phyloP scores from a whole-genome alignment of 2,113 vertebrate genomes.

The Hassar affinis region DNA sequence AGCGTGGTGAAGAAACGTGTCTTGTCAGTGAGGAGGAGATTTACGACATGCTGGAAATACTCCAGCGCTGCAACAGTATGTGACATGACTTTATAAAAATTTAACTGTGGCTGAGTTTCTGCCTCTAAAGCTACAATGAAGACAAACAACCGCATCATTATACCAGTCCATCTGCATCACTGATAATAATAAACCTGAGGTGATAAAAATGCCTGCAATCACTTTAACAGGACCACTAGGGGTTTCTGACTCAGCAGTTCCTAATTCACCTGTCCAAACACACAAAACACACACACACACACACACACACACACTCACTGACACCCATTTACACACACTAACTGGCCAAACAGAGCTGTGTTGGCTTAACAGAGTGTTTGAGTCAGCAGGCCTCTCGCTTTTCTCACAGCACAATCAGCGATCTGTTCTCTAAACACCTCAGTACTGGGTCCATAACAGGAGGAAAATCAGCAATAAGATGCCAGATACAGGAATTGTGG shows the following conservation, averaged over 20 bases:
- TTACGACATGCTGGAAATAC: neutral
- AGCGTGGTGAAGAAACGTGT: neutral
- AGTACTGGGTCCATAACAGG: neutral
- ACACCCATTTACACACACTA: neutral
- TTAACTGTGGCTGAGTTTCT: neutral
- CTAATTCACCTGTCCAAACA: conserved; percentile 67
- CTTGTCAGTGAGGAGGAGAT: neutral
- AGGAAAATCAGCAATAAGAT: conserved; percentile 12
- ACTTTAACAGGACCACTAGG: conserved; percentile 41
- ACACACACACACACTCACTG: conserved; percentile 10
- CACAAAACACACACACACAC: no score
- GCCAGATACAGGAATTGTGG: conserved; percentile 24
- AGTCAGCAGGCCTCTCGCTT: conserved; percentile 29
- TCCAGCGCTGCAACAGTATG: neutral
- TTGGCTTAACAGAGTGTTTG: conserved; percentile 44
- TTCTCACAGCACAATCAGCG: conserved; percentile 36
- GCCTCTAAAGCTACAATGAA: neutral
- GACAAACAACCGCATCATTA: neutral
- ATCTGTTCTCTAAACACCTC: conserved; percentile 47
- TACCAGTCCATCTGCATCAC: neutral
- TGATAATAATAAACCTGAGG: conserved; percentile 8
- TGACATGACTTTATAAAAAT: neutral
- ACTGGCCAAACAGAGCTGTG: conserved; percentile 57
- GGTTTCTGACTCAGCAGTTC: conserved; percentile 49
- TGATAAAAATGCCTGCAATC: conserved; percentile 17